phyloP scores from a whole-genome alignment of 2,797 vertebrate genomes.

The Takifugu rubripes region DNA sequence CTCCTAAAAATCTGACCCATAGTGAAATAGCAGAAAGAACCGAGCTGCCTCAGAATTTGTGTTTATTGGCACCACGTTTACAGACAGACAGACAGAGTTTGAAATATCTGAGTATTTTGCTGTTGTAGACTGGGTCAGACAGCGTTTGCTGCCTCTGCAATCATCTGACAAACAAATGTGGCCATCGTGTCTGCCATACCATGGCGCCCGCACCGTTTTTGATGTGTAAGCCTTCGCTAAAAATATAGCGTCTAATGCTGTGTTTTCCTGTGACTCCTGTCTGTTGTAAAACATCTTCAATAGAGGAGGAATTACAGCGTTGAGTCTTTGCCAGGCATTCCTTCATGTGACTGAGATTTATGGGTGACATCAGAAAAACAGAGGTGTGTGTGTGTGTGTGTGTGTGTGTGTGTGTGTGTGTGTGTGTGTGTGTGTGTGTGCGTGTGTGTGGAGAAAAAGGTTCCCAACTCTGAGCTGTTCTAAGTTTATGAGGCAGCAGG shows the following conservation, averaged over 20 bases:
- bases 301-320: slow-evolving; percentile 43
- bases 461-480: slow-evolving; percentile 48
- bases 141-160: neutral
- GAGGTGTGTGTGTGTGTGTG: neutral
- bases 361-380: slow-evolving; percentile 46
- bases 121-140: neutral
- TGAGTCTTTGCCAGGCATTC: slow-evolving; percentile 57
- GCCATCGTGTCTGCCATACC: slow-evolving; percentile 27
- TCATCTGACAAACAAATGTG: slow-evolving; percentile 47
- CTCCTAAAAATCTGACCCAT: too few relatives aligned
- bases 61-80: too few relatives aligned
- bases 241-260: slow-evolving; percentile 54
- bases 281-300: slow-evolving; percentile 43
- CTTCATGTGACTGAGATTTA: slow-evolving; percentile 64
- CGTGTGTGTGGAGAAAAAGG: slow-evolving; percentile 3
- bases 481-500: slow-evolving; percentile 49
- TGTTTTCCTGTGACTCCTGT: slow-evolving; percentile 47
- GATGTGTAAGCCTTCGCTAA: slow-evolving; percentile 46
- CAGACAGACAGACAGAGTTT: neutral
- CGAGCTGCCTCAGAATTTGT: too few relatives aligned
- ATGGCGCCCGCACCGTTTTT: slow-evolving; percentile 24
- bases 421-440: too few relatives aligned
- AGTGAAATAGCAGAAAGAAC: too few relatives aligned
- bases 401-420: neutral
- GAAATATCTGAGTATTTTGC: neutral